Conservation (phyloP, 2,888 invertebrate species). For the Drosophila austrosaltans region DNA sequence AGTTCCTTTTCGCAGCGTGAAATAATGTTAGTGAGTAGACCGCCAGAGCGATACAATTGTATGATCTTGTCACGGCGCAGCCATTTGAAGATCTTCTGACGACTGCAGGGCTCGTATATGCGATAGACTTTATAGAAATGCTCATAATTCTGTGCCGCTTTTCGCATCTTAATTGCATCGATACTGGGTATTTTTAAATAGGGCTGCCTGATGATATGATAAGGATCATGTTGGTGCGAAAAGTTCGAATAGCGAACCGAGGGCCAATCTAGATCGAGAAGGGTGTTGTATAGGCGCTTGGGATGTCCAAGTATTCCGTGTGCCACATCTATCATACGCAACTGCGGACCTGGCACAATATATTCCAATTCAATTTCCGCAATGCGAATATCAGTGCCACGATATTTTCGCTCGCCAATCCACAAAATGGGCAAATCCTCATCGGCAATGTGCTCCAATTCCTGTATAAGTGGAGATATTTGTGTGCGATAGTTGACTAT, state of each 20-base stretch:
- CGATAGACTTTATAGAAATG: constrained; percentile 69
- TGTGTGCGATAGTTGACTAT: constrained; percentile 80
- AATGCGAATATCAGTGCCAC: constrained; percentile 79
- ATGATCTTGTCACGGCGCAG: constrained; percentile 61
- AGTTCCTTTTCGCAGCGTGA: constrained; percentile 58
- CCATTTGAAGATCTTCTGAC: constrained; percentile 68
- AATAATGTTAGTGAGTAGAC: constrained; percentile 57
- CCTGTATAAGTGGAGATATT: constrained; percentile 81
- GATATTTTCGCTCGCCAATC: constrained; percentile 82
- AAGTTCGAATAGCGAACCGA: constrained; percentile 73
- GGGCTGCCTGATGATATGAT: constrained; percentile 76
- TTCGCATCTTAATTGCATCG: constrained; percentile 54
- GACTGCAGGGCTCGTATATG: constrained; percentile 57
- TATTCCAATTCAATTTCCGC: constrained; percentile 80
- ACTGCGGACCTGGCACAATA: constrained; percentile 79
- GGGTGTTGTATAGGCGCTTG: constrained; percentile 78
- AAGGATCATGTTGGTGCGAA: constrained; percentile 77
- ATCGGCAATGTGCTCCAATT: constrained; percentile 65
- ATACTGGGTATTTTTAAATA: constrained; percentile 67
- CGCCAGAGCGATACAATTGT: constrained; percentile 65
- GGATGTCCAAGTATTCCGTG: constrained; percentile 82
- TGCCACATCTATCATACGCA: constrained; percentile 75
- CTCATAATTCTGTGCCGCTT: constrained; percentile 59
- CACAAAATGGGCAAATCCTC: constrained; percentile 80
- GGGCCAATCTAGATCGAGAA: constrained; percentile 75